These are phyloP conservation scores for Pristionchus arcanus DNA, from an alignment of 2,888 invertebrate species.

Conservation along the genomic window DNA sequence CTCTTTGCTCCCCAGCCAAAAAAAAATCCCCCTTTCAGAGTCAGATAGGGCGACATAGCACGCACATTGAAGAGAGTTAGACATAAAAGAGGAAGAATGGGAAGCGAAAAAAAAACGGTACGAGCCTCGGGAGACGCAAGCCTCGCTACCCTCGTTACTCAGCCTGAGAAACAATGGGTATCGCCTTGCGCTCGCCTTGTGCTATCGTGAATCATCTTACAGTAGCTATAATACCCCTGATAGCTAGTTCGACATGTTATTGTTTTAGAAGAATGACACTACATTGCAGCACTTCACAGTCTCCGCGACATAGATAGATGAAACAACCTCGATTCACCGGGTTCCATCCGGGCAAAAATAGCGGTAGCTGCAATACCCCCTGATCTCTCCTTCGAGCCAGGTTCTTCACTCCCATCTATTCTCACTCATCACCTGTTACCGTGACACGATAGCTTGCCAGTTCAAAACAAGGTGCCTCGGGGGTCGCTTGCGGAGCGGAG, in stretches of 20 bases:
- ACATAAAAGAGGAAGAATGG: neutral
- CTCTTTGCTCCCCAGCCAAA: neutral
- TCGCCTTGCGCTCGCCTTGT: neutral
- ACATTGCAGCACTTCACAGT: neutral
- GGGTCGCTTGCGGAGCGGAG: neutral
- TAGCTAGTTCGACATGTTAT: neutral
- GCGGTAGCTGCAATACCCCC: neutral
- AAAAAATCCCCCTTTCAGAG: neutral
- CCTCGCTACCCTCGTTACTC: neutral
- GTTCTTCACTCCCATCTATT: neutral
- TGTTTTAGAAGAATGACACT: neutral
- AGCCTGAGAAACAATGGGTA: slow-evolving; percentile 44
- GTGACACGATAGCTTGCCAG: slow-evolving; percentile 31
- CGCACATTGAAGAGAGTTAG: neutral
- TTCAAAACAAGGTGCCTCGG: slow-evolving; percentile 23
- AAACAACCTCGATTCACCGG: neutral
- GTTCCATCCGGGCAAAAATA: neutral
- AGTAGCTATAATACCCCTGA: neutral
- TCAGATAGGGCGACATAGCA: neutral
- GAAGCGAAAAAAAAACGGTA: neutral
- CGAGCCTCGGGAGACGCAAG: slow-evolving; percentile 22
- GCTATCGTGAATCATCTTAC: neutral
- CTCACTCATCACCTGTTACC: slow-evolving; percentile 35
- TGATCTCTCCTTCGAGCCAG: too few relatives aligned
- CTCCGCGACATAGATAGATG: neutral